Base-by-base conservation (phyloP, 2,888 invertebrate species). In the Lordiphosa andalusiaca region DNA sequence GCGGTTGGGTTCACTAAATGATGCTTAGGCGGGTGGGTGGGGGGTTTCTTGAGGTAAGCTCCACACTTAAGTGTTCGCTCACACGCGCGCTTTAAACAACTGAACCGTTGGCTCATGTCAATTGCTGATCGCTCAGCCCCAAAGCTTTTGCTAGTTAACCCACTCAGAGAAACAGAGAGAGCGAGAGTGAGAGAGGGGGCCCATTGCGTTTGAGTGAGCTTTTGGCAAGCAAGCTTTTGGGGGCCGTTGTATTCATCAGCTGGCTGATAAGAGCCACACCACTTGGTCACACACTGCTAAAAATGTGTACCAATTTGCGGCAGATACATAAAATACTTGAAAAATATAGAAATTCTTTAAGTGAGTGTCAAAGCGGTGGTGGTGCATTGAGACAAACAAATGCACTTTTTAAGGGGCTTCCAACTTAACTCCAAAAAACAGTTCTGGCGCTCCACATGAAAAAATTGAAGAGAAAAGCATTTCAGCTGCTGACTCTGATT, bases 251-350 rank as follows among this genome's bases (percentile, higher is more conserved):
- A 52, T 38, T 25, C 38, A 58, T 55, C 67, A 71, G 73, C 71
- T 58, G 57, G 56, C 39, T 53, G 73, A 61, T 69, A 73, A 66
- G 55, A 53, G 13, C n/a, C 33, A 33, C n/a, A 33, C 30, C 7
- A 30, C 10, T 44, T 30, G 13, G 30, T 9, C 16, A 44, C 30
- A 44, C 44, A 33, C 44, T 44, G 25, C 33, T 10, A 25, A 30
- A 23, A 16, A 42, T 42, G 12, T 7, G 2, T 30, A 30, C 13
- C 6, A 25, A 25, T 6, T 25, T 25, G 6, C 6, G 6, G 19
- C 3, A 19, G 2, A 3, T 19, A 6, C 25, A 6, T 39, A 3
- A 19, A 25, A 6, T 19, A 19, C 19, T 19, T 1, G 3, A 16
- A 16, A 16, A 16, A 16, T 1, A 16, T 1, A 16, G 16, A 16